Percentiles rank a stretch among this genome's conserved stretches.
Conservation (phyloP, 2,797 vertebrate species). For the Neomorphus geoffroyi region DNA sequence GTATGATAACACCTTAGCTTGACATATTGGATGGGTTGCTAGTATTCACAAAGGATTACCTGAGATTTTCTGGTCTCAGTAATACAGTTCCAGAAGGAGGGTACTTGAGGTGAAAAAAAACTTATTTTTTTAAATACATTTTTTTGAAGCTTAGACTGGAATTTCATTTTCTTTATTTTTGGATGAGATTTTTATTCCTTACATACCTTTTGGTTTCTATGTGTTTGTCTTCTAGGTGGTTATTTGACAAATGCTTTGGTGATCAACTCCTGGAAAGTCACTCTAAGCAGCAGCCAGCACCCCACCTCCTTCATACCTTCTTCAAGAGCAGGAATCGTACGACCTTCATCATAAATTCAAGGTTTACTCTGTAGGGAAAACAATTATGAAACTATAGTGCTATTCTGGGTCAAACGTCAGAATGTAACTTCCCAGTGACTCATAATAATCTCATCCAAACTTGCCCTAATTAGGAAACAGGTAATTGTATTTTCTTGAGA, state of each 20-base stretch:
- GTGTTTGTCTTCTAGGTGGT: rapidly evolving
- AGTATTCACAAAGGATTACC: neutral
- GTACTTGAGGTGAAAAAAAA: neutral
- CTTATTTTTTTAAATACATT: neutral
- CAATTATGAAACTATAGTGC: neutral
- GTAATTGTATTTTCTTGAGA: constrained; percentile 16
- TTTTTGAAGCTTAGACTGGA: neutral
- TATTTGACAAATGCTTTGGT: neutral
- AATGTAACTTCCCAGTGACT: constrained; percentile 17
- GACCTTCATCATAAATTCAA: neutral
- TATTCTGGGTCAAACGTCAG: constrained; percentile 1
- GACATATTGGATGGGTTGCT: neutral
- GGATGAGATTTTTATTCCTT: neutral
- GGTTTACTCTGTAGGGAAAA: neutral
- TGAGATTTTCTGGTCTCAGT: neutral
- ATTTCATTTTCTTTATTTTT: neutral
- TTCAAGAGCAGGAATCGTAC: neutral
- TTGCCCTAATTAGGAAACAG: constrained; percentile 1
- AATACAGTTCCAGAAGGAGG: neutral
- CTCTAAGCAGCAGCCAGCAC: neutral
- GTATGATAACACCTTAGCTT: no score
- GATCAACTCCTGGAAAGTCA: neutral
- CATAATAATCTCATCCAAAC: neutral
- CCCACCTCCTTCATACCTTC: neutral
- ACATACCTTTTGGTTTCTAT: rapidly evolving